Evolutionary conservation across 1,140 invertebrate species (phyloP).

Genomic region (Brachionus sp.): DNA sequence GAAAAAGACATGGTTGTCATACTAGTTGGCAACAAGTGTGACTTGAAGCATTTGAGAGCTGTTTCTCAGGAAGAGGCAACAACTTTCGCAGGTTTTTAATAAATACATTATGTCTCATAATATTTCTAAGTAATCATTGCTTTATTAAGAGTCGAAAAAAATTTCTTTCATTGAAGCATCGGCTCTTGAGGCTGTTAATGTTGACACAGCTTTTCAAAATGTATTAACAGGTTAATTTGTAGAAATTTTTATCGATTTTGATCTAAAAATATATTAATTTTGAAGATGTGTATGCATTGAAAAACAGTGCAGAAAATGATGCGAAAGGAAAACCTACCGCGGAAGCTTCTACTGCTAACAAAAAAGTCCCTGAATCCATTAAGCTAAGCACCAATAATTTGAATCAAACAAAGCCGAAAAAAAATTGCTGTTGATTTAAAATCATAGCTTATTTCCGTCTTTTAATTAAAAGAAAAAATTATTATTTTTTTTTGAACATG

Average conservation of each 20-base stretch:
- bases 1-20: conserved; percentile 99
- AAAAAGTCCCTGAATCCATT: conserved; percentile 4
- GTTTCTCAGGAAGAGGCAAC: conserved; percentile 43
- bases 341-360: not conserved
- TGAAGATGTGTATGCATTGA: not conserved
- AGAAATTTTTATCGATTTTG: not conserved
- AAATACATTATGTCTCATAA: not conserved
- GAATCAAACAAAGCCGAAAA: not conserved
- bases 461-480: not conserved
- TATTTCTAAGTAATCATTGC: not conserved
- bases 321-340: not conserved
- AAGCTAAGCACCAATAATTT: not conserved
- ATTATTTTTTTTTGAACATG: not conserved
- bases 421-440: conserved; percentile 11
- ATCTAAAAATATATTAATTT: not conserved
- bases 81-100: conserved; percentile 43
- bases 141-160: conserved; percentile 75
- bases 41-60: conserved; percentile 45
- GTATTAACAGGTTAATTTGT: conserved; percentile 85
- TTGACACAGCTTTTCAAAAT: conserved; percentile 99
- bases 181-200: conserved; percentile 97
- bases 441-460: not conserved
- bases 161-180: conserved; percentile 99
- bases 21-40: conserved; percentile 68
- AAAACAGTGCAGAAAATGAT: not conserved